phyloP scores from a whole-genome alignment of 2,888 invertebrate genomes.

The Epirrhoe tristata region DNA sequence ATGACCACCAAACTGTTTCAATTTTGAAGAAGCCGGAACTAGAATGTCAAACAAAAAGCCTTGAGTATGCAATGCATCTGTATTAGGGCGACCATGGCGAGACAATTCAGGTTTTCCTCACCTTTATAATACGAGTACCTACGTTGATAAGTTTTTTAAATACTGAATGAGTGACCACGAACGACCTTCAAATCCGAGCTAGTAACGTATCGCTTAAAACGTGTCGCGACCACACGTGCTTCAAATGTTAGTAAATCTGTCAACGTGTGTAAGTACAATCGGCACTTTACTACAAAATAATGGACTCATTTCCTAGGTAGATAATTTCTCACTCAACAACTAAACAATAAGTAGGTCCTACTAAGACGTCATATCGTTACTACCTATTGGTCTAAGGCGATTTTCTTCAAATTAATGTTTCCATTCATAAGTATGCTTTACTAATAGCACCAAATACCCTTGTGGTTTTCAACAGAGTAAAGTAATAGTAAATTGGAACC shows the following conservation, averaged over 20 bases:
- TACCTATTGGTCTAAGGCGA: not conserved
- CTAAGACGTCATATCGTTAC: not conserved
- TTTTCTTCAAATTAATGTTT: not conserved
- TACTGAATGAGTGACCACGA: not conserved
- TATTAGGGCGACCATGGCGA: slow-evolving; percentile 1
- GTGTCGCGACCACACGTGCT: slow-evolving; percentile 20
- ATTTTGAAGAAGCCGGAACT: slow-evolving; percentile 12
- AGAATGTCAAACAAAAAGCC: slow-evolving; percentile 11
- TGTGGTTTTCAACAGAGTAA: not conserved
- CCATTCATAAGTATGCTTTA: not conserved
- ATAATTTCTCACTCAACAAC: not conserved
- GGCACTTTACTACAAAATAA: slow-evolving; percentile 17
- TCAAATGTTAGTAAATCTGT: slow-evolving; percentile 10
- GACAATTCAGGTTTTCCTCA: slow-evolving; percentile 20
- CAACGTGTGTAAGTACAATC: slow-evolving; percentile 8
- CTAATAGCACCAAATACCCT: too few species aligned
- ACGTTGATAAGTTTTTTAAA: not conserved
- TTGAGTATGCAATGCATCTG: not conserved
- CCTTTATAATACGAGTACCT: not conserved
- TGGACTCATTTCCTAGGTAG: not conserved
- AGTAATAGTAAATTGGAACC: too few species aligned
- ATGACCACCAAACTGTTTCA: not conserved
- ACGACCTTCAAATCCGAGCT: slow-evolving; percentile 15
- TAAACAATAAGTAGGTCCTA: not conserved
- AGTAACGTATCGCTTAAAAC: slow-evolving; percentile 15